Percentiles rank a stretch among this genome's conserved stretches.
phyloP scores from a whole-genome alignment of 2,797 vertebrate species.

The Acomys russatus region DNA sequence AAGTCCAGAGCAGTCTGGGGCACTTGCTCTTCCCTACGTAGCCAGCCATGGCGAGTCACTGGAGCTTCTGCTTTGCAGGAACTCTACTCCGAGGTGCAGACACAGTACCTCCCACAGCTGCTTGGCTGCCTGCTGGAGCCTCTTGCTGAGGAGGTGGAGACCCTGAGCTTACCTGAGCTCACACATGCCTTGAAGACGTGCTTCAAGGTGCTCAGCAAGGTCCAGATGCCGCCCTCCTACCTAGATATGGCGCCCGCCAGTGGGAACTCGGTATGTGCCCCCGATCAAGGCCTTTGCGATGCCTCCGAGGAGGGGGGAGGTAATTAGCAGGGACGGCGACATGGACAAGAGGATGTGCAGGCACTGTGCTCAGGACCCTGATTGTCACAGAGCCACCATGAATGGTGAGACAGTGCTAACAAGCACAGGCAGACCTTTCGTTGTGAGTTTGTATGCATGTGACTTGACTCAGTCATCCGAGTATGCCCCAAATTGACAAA shows the following conservation, averaged over 20 bases:
- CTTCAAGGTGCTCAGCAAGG: conserved; percentile 97
- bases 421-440: neutral
- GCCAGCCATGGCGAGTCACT: fast-evolving
- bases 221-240: conserved; percentile 97
- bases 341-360: fast-evolving
- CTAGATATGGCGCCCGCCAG: conserved; percentile 91
- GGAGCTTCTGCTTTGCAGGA: conserved; percentile 89
- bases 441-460: neutral
- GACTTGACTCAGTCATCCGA: neutral
- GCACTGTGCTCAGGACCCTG: no score
- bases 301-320: neutral
- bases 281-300: fast-evolving
- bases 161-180: conserved; percentile 92
- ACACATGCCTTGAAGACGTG: conserved; percentile 94
- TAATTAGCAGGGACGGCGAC: neutral
- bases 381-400: fast-evolving
- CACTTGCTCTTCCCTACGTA: neutral
- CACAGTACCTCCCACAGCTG: conserved; percentile 96
- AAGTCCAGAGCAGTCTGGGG: neutral
- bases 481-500: no score
- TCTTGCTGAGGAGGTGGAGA: conserved; percentile 90
- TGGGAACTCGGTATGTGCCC: conserved; percentile 83
- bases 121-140: conserved; percentile 93
- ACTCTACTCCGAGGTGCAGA: conserved; percentile 97
- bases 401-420: neutral